Evolutionary conservation across 1,140 invertebrate genomes (phyloP).

Genomic region (Choristoneura fumiferana): DNA sequence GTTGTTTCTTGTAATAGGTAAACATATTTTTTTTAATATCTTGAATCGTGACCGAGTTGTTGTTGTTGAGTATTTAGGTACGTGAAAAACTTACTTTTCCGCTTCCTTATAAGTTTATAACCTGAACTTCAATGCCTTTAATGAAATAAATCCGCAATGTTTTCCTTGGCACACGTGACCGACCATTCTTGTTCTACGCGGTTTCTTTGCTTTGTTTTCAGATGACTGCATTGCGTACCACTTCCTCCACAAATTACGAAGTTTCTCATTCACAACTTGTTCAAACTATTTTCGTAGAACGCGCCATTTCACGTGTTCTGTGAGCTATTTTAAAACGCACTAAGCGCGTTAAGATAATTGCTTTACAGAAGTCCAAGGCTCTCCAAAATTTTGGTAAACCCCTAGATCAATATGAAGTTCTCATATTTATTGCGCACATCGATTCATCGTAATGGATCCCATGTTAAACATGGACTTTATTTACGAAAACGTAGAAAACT

Average conservation of each 20-base stretch:
- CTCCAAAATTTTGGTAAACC: no score
- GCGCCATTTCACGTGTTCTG: neutral
- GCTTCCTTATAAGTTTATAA: no score
- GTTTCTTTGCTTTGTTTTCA: neutral
- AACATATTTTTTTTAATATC: no score
- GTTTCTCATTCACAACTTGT: neutral
- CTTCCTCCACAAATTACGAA: neutral
- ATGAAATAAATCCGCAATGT: conserved; percentile 4
- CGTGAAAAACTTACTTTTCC: no score
- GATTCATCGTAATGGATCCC: neutral
- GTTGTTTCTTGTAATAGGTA: no score
- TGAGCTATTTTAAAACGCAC: conserved; percentile 13
- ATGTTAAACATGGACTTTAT: conserved; percentile 1
- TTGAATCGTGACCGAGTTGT: no score
- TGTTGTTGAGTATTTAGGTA: no score
- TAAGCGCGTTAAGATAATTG: conserved; percentile 4
- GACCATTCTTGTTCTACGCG: neutral
- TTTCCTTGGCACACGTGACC: conserved; percentile 9
- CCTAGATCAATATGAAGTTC: no score
- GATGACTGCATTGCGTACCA: neutral
- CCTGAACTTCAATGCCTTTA: neutral
- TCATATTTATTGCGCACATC: neutral
- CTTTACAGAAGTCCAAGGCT: neutral
- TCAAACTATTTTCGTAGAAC: neutral
- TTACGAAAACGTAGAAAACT: conserved; percentile 8